Percentiles rank a stretch among this genome's conserved stretches.
phyloP scores from a whole-genome alignment of 2,888 invertebrate species.

The Cataglyphis altisquamis region DNA sequence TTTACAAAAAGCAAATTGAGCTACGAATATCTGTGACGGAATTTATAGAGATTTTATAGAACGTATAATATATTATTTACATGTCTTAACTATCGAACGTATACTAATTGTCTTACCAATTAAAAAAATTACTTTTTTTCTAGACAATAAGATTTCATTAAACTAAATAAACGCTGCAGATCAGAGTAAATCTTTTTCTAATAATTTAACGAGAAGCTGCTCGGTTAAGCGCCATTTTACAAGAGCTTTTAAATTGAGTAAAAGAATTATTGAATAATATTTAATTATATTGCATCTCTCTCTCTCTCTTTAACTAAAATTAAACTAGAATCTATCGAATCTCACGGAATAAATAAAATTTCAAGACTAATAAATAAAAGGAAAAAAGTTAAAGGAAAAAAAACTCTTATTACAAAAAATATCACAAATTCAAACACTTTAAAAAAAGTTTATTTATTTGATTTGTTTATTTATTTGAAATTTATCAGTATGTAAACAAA shows the following conservation, averaged over 20 bases:
- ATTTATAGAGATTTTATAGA: slow-evolving; percentile 57
- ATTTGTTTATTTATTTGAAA: slow-evolving; percentile 12
- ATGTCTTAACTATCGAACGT: no score
- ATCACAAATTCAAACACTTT: slow-evolving; percentile 1
- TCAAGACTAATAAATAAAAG: background rate
- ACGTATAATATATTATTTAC: slow-evolving; percentile 41
- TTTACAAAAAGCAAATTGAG: slow-evolving; percentile 63
- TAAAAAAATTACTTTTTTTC: background rate
- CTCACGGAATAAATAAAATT: background rate
- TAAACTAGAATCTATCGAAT: background rate
- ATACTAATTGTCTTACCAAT: background rate
- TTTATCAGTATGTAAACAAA: slow-evolving; percentile 1
- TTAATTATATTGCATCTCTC: background rate
- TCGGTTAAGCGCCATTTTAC: background rate
- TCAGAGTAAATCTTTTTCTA: background rate
- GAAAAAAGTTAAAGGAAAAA: background rate
- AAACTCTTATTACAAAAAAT: background rate
- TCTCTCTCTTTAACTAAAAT: background rate
- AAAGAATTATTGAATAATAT: background rate
- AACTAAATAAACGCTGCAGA: background rate
- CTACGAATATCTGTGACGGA: slow-evolving; percentile 62
- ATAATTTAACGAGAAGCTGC: background rate
- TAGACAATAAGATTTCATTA: background rate
- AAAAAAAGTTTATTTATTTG: slow-evolving; percentile 25
- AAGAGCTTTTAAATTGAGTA: background rate